phyloP scores from a whole-genome alignment of 2,888 invertebrate genomes.

The Perithous albicinctus region DNA sequence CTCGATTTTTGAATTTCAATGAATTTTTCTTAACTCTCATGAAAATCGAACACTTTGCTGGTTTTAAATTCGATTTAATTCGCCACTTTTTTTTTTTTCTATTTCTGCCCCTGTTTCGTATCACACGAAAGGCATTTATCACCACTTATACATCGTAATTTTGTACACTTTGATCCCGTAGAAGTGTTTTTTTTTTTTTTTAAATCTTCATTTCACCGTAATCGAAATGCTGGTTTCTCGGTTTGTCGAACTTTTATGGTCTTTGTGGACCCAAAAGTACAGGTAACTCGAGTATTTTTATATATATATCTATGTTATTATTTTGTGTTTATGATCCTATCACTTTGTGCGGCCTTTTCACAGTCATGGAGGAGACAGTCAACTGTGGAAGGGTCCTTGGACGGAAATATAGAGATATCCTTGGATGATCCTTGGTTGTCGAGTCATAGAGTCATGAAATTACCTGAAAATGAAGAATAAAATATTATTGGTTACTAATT shows the following conservation, averaged over 20 bases:
- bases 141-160: slow-evolving; percentile 39
- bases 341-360: slow-evolving; percentile 50
- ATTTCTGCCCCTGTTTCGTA: slow-evolving; percentile 28
- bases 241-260: background rate
- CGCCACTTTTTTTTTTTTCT: slow-evolving; percentile 29
- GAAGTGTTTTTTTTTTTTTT: background rate
- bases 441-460: slow-evolving; percentile 1
- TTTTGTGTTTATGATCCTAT: slow-evolving; percentile 28
- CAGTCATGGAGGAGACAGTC: slow-evolving; percentile 39
- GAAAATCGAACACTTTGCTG: slow-evolving; percentile 69
- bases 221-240: slow-evolving; percentile 4
- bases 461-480: slow-evolving; percentile 21
- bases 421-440: slow-evolving; percentile 56
- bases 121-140: slow-evolving; percentile 14
- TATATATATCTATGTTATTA: background rate
- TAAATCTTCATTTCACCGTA: slow-evolving; percentile 25
- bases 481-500: background rate
- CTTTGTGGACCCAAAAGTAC: slow-evolving; percentile 12
- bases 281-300: slow-evolving; percentile 66
- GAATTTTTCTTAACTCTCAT: slow-evolving; percentile 41
- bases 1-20: slow-evolving; percentile 33
- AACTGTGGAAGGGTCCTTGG: slow-evolving; percentile 75
- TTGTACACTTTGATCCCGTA: slow-evolving; percentile 65
- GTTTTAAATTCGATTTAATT: slow-evolving; percentile 51
- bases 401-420: slow-evolving; percentile 78